Base-by-base conservation (phyloP, 2,113 vertebrate species). In the Columbina picui region DNA sequence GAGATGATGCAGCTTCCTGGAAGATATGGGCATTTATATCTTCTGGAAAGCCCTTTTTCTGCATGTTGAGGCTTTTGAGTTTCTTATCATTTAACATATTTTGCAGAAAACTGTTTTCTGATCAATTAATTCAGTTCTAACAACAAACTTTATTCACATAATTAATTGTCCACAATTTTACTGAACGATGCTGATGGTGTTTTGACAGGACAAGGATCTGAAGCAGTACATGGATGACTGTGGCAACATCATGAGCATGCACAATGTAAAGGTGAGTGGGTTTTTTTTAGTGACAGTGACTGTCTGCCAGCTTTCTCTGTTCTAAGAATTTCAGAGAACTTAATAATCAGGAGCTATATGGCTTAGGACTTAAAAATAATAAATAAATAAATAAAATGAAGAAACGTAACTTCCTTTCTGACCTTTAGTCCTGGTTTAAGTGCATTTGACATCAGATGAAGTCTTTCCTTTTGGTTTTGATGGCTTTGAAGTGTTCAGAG, bases 191-290 rank as follows among this genome's bases (percentile, higher is more conserved):
- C 7, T 84, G 32, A 10, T 65, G 78, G 6, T 96, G 34, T 97
- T 97, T 84, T 97, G 96, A 78, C 57, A 99, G 99, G 99, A 99
- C 93, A 99, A 99, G 96, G 99, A 99, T 95, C 97, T 99, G 96
- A 99, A 99, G 97, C 99, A 99, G 98, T 99, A 99, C 96, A 99
- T 99, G 99, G 99, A 99, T 47, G 99, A 99, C 97, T 99, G 99
- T 97, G 99, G 99, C 49, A 99, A 99, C 97, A 99, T 99, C 93
- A 99, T 99, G 99, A 99, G 99, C 86, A 99, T 99, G 99, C 99
- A 99, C 98, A 99, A 99, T 71, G 99, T 99, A 85, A 99, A 99
- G 99, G 99, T 99, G 96, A 94, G 98, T 64, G 9, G 43, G 18
- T 45, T 45, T 1, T 1, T 69, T 49, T 68, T 12, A 61, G 27